Base-by-base conservation (phyloP, 1,140 invertebrate genomes). In the Chrysoperla carnea region DNA sequence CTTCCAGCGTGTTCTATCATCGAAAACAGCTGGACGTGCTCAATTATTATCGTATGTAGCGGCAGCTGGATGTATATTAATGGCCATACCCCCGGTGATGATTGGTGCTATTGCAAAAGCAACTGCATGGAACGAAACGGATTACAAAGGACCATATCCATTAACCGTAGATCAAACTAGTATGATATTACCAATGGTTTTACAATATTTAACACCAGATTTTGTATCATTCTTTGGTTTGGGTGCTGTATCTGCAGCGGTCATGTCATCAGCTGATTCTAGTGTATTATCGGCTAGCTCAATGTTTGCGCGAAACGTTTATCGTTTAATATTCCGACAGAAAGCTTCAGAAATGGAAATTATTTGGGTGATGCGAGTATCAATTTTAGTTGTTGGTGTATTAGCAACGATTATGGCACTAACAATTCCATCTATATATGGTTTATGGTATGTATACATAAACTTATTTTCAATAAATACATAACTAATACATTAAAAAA, bases 241-340 rank as follows among this genome's bases (percentile, higher is more conserved):
- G 44, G 94, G 94, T 0, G 93, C 94, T n/a, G 90, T 98, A 5
- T 96, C 91, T 1, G 93, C 93, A 4, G 92, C 93, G 8, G 92
- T 96, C 23, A 96, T 97, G 93, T 96, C 91, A 27, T 97, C 93
- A 3, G 92, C 93, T 0, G 94, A 98, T 61, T 97, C 93, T 33
- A 95, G 91, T 46, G 87, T 98, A 23, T 72, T 98, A 8, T 94
- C 90, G 12, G 93, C 94, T 3, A 87, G 87, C 47, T 94, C 91
- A 12, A 97, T 98, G 93, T 98, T 97, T 61, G 91, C 94, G 41
- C 76, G 91, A 56, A 98, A 98, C 62, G 85, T 98, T 45, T 97
- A 96, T 72, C 93, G 90, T 66, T 72, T 94, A 54, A 90, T 96
- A 56, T 93, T 97, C 66, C 69, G 91, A 48, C 89, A 92, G 64